Conservation (phyloP, 1,140 invertebrate genomes). For the Tetragnatha versicolor region DNA sequence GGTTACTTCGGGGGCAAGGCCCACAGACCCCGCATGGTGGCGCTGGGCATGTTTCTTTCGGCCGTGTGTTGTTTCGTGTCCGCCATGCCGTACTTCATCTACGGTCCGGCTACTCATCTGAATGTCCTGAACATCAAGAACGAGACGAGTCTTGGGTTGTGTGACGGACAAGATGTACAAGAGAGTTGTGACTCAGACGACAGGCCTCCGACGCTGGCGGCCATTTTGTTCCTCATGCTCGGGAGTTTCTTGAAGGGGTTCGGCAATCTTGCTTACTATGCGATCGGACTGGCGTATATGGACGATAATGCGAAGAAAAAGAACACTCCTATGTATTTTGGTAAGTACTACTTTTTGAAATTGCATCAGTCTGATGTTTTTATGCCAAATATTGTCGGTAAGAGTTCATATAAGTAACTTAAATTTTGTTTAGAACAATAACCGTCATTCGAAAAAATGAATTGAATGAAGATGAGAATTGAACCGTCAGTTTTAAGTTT, state of each 20-base stretch:
- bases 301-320: constrained; percentile 62
- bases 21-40: constrained; percentile 75
- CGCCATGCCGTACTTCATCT: constrained; percentile 74
- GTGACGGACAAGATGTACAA: background rate
- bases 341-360: constrained; percentile 35
- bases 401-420: too few species aligned
- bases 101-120: constrained; percentile 65
- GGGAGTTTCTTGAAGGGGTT: constrained; percentile 57
- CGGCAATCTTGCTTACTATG: constrained; percentile 55
- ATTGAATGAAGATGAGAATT: too few species aligned
- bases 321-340: constrained; percentile 60
- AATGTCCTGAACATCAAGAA: background rate
- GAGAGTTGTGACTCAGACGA: constrained; percentile 12
- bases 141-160: background rate
- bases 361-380: too few species aligned
- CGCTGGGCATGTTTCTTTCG: constrained; percentile 74
- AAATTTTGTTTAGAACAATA: too few species aligned
- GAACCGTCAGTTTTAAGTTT: too few species aligned
- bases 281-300: constrained; percentile 60
- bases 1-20: constrained; percentile 74
- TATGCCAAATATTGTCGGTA: too few species aligned
- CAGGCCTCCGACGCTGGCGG: background rate
- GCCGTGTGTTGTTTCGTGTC: constrained; percentile 73
- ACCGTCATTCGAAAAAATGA: too few species aligned
- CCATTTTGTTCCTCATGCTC: constrained; percentile 45